Percentiles rank a stretch among this genome's conserved stretches.
Evolutionary conservation across 1,140 invertebrate genomes (phyloP).

Genomic region (Drosophila paulistorum): DNA sequence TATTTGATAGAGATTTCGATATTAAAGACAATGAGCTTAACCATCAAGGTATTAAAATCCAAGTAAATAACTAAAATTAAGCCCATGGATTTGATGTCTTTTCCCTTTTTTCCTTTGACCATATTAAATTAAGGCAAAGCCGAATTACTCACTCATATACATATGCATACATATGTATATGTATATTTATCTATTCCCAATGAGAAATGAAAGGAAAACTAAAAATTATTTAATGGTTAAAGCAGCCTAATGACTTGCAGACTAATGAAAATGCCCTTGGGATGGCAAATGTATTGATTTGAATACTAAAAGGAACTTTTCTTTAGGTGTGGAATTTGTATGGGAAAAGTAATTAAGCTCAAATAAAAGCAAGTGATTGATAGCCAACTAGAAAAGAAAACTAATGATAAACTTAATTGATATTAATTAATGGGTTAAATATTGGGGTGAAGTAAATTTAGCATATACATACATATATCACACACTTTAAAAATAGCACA

Average conservation of each 20-base stretch:
- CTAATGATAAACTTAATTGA: slow-evolving; percentile 46
- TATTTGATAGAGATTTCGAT: too few species aligned
- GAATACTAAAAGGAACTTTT: slow-evolving; percentile 24
- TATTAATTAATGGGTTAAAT: background rate
- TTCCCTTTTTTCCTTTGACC: too few species aligned
- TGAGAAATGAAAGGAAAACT: slow-evolving; percentile 7
- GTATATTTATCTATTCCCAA: background rate
- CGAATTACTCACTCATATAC: too few species aligned
- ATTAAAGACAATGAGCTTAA: too few species aligned
- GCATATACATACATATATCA: too few species aligned
- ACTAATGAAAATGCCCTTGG: slow-evolving; percentile 65
- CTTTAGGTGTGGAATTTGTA: slow-evolving; percentile 31
- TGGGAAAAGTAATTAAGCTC: slow-evolving; percentile 63
- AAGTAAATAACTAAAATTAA: too few species aligned
- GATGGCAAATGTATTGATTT: slow-evolving; percentile 26
- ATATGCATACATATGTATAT: too few species aligned
- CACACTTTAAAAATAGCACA: slow-evolving; percentile 34
- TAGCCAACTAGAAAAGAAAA: slow-evolving; percentile 30
- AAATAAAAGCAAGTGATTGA: slow-evolving; percentile 58
- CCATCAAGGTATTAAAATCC: too few species aligned
- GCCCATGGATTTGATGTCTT: too few species aligned
- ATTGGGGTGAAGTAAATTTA: slow-evolving; percentile 1
- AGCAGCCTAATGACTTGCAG: slow-evolving; percentile 66
- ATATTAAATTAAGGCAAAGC: too few species aligned
- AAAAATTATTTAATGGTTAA: slow-evolving; percentile 63